Evolutionary conservation across 2,888 invertebrate species (phyloP), one percentile per base, ranked within the genome.

Genomic region (Bombyx huttoni): DNA sequence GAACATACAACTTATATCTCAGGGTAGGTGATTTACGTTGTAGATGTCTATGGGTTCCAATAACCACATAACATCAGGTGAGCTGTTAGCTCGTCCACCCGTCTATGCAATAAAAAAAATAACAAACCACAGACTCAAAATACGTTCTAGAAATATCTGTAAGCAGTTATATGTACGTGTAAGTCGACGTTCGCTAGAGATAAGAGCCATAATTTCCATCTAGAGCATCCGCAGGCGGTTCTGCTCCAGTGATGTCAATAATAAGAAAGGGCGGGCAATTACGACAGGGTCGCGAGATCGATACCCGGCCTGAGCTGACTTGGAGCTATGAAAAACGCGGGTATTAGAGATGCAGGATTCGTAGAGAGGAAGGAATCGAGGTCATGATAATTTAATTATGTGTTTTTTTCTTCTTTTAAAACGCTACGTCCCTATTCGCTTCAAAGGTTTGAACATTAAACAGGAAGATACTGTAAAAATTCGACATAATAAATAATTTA

Each of bases 221-320:
- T 67, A 58, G 63, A 64, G 62, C 58, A 62, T 57, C 54, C 58
- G 61, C 53, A 52, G 63, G 63, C 64, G 64, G 68, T 62, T 66
- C 62, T 64, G 65, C 61, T 65, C 63, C 63, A 61, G 60, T 59
- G 65, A 69, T 75, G 78, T 78, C 81, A 75, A 75, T 78, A 76
- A 69, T 72, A 72, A 73, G 70, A 71, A 74, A 77, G 64, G 70
- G 74, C 71, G 71, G 76, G 78, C 80, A 80, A 79, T 81, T 79
- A 80, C 71, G 62, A 59, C 57, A 58, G 57, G 61, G 64, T 55
- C 56, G 56, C 53, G 68, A 63, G 77, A 79, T 80, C 80, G 75
- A 80, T 79, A 70, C 50, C 24, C 61, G 62, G 68, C 65, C 68
- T 70, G 62, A 62, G 61, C 51, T 46, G 45, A 47, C 48, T 35